These are phyloP conservation scores for Odontomachus brunneus DNA, from an alignment of 1,140 invertebrate genomes.

Conservation along the genomic window DNA sequence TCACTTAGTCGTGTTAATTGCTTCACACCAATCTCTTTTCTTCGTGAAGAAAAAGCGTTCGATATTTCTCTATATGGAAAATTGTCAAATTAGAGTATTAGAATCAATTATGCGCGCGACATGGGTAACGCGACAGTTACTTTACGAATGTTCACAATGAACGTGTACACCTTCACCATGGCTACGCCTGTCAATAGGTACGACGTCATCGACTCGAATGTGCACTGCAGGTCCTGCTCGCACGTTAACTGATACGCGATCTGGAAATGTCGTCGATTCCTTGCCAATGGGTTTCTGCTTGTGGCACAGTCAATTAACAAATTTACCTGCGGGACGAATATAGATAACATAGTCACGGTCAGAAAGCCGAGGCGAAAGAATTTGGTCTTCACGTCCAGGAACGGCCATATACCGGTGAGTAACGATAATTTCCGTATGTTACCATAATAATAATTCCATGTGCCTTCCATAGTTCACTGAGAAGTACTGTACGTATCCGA, in stretches of 20 bases:
- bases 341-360: not conserved
- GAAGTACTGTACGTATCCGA: not conserved
- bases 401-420: slow-evolving; percentile 38
- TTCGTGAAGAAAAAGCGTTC: too few relatives aligned
- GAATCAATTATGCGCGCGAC: not conserved
- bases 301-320: too few relatives aligned
- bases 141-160: not conserved
- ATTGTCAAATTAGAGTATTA: too few relatives aligned
- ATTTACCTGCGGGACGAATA: slow-evolving; percentile 24
- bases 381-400: slow-evolving; percentile 3
- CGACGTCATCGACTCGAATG: not conserved
- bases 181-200: not conserved
- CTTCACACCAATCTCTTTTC: too few relatives aligned
- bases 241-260: slow-evolving; percentile 11
- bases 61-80: too few relatives aligned
- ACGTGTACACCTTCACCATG: slow-evolving; percentile 15
- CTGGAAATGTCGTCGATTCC: slow-evolving; percentile 16
- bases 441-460: slow-evolving; percentile 18
- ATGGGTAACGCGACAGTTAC: not conserved
- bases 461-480: not conserved
- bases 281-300: not conserved
- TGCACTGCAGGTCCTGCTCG: slow-evolving; percentile 7
- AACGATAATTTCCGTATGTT: not conserved
- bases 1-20: too few relatives aligned
- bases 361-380: not conserved